Evolutionary conservation across 2,113 vertebrate genomes (phyloP).

Genomic region (Gallinago media): DNA sequence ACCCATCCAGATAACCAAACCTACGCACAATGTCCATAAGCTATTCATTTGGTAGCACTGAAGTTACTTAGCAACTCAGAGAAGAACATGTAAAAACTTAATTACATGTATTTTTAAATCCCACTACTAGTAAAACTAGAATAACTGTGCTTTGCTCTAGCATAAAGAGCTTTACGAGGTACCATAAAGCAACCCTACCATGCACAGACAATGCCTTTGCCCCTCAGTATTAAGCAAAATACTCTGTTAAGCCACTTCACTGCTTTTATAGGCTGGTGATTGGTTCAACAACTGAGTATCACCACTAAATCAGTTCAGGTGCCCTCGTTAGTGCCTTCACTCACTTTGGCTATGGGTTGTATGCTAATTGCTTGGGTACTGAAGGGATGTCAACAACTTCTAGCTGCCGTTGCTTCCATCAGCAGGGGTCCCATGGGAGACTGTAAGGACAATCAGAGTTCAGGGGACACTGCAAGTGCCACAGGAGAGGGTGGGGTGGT

Average conservation of each 20-base stretch:
- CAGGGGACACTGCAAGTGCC: neutral
- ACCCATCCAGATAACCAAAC: neutral
- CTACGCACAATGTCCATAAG: neutral
- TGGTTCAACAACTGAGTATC: neutral
- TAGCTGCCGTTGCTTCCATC: neutral
- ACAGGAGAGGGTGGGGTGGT: neutral
- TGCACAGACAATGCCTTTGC: accelerated
- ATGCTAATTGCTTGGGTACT: neutral
- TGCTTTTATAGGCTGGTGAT: neutral
- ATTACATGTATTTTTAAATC: neutral
- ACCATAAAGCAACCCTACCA: neutral
- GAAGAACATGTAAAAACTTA: neutral
- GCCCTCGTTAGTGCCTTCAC: neutral
- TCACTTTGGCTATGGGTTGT: neutral
- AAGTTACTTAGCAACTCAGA: neutral
- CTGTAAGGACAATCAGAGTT: neutral
- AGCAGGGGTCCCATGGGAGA: neutral
- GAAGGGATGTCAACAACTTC: neutral
- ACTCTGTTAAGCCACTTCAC: neutral
- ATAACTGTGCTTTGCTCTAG: neutral
- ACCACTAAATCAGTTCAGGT: neutral
- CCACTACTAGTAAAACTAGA: neutral
- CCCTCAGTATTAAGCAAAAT: neutral
- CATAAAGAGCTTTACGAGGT: neutral
- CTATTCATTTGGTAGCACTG: neutral